Percentiles rank a stretch among this genome's conserved stretches.
phyloP scores from a whole-genome alignment of 2,113 vertebrate species.

The Cinclus cinclus region DNA sequence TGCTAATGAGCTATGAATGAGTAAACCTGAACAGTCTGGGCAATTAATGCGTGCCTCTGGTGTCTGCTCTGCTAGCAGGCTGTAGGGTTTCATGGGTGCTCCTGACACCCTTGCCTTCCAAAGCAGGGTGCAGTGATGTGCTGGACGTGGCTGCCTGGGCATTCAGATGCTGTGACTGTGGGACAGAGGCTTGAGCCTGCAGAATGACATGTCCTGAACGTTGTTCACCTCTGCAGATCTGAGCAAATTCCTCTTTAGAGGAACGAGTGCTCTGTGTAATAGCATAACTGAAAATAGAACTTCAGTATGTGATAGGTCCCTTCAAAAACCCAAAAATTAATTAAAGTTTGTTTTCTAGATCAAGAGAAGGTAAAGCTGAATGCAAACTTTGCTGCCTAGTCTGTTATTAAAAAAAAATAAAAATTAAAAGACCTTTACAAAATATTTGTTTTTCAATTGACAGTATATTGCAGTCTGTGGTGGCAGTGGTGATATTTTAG shows the following conservation, averaged over 20 bases:
- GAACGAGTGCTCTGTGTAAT: not conserved
- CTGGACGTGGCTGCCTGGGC: not conserved
- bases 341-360: not conserved
- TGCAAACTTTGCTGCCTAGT: not conserved
- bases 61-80: not conserved
- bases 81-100: not conserved
- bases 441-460: not conserved
- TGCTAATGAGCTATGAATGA: constrained; percentile 4
- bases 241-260: not conserved
- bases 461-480: not conserved
- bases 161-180: rapidly evolving
- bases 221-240: not conserved
- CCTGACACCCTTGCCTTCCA: rapidly evolving
- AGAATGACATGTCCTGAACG: not conserved
- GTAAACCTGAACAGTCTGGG: not conserved
- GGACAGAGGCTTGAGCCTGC: not conserved
- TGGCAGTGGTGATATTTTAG: not conserved
- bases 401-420: not conserved
- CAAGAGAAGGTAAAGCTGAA: not conserved
- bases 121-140: not conserved
- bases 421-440: not conserved
- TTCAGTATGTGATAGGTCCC: rapidly evolving
- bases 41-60: not conserved
- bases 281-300: not conserved
- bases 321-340: not conserved